A percentile compares a stretch with the other conserved stretches of the same genome.
Conservation (phyloP, 2,888 invertebrate species). For the Invenusta paracnida region DNA sequence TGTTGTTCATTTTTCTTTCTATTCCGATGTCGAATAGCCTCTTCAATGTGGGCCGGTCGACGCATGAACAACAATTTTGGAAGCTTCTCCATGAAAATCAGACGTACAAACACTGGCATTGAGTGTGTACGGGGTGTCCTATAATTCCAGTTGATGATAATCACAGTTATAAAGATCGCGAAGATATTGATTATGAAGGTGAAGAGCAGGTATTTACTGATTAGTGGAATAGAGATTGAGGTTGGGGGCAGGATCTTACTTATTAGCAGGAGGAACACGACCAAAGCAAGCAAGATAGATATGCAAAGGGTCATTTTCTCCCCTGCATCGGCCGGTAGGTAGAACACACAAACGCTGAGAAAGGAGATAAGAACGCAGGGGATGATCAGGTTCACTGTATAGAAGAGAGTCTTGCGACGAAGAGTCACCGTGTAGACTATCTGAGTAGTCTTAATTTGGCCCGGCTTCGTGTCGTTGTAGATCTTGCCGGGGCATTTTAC, state of each 20-base stretch:
- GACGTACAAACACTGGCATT: constrained; percentile 94
- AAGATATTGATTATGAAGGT: constrained; percentile 99
- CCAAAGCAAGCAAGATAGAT: constrained; percentile 95
- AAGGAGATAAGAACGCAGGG: constrained; percentile 98
- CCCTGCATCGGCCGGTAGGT: constrained; percentile 95
- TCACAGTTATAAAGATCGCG: constrained; percentile 94
- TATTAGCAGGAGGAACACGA: constrained; percentile 94
- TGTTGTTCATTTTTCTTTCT: not conserved
- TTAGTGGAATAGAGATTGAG: constrained; percentile 84
- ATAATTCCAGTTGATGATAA: constrained; percentile 99
- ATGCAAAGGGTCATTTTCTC: constrained; percentile 82
- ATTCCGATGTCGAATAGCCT: no score
- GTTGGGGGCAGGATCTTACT: constrained; percentile 98
- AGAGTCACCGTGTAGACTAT: constrained; percentile 94
- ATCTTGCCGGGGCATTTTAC: constrained; percentile 49
- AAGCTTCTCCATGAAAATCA: constrained; percentile 86
- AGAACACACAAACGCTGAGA: constrained; percentile 94
- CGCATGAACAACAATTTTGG: constrained; percentile 89
- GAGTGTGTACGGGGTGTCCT: constrained; percentile 86
- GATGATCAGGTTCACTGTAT: constrained; percentile 96
- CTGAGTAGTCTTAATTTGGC: constrained; percentile 45
- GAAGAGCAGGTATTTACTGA: constrained; percentile 96
- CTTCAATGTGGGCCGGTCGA: constrained; percentile 68
- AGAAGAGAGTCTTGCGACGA: constrained; percentile 91
- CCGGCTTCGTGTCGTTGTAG: constrained; percentile 51